Evolutionary conservation across 2,797 vertebrate species (phyloP).

Genomic region (Melanotaenia pygmaea): DNA sequence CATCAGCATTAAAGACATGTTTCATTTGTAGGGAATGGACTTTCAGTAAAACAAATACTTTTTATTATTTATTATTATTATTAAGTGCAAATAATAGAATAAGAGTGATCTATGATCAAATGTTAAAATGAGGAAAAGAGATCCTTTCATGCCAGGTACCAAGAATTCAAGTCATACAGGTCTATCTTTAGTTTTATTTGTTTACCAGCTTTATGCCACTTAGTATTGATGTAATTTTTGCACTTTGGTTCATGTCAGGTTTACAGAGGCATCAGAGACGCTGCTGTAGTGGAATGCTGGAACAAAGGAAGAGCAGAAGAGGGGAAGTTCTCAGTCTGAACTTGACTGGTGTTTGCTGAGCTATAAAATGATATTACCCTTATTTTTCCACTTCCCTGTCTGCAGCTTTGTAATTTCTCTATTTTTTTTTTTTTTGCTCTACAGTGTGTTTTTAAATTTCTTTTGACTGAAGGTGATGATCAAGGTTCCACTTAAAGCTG

Average conservation of each 20-base stretch:
- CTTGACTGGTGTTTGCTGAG: constrained; percentile 9
- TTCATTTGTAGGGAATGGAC: not conserved
- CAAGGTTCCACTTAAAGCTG: constrained; percentile 8
- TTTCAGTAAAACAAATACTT: not conserved
- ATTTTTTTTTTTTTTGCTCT: not conserved
- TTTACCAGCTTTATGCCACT: not conserved
- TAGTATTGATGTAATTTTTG: not conserved
- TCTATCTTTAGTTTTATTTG: not conserved
- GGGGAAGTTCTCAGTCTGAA: constrained; percentile 35
- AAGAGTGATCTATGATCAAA: not conserved
- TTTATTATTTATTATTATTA: no score
- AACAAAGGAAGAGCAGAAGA: constrained; percentile 23
- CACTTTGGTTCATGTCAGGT: not conserved
- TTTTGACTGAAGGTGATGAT: constrained; percentile 8
- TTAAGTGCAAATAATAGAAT: not conserved
- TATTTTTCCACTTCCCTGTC: constrained; percentile 49
- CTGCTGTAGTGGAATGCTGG: constrained; percentile 11
- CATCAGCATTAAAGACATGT: not conserved
- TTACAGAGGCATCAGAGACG: not conserved
- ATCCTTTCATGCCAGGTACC: not conserved
- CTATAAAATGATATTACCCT: constrained; percentile 45
- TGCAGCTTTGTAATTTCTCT: constrained; percentile 29
- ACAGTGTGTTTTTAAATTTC: constrained; percentile 3
- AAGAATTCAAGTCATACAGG: not conserved
- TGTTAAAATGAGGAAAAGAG: not conserved